Base-by-base conservation (phyloP, 2,797 vertebrate genomes). In the Crax fasciolata region DNA sequence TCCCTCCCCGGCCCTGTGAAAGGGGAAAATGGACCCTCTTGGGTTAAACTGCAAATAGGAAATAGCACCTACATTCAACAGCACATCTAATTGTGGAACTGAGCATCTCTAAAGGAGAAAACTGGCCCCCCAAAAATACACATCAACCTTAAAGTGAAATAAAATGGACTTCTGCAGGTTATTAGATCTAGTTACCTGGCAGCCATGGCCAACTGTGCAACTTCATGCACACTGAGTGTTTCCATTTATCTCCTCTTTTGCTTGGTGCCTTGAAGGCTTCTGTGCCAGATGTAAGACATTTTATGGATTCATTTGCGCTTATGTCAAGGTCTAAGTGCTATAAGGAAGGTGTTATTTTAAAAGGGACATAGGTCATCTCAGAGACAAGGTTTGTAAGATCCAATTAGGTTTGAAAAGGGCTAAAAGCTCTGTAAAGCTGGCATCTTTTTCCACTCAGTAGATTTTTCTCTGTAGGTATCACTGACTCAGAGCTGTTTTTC, bases 1-100 rank as follows among this genome's bases (percentile, higher is more conserved):
- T 99, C 77, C 99, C 99, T 5, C 99, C 98, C 1, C 99, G 98
- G 41, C 99, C 99, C 99, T 99, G 95, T 6, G 32, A 74, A 65
- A 87, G 52, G 54, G 48, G 28, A 54, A 54, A 63, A 84, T 39
- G 0, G 0, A 77, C 39, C 11, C 75, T 78, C 46, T 81, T 46
- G 49, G 23, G 49, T 94, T 88, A 90, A 74, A 90, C 1, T 57
- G 66, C 57, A 76, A 79, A 72, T 0, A 77, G 68, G 27, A 83
- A 6, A 76, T 0, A 62, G 73, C 18, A 55, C 25, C 43, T 80
- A 6, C 21, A 32, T 54, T 48, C 82, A 85, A 71, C 55, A 43
- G 55, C 30, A 41, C 16, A 41, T 14, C 38, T 63, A 46, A 65
- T 38, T 72, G 44, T 49, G 74, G 91, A 89, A 17, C 41, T 55